phyloP scores from a whole-genome alignment of 2,797 vertebrate species.

The Sarcophilus harrisii region DNA sequence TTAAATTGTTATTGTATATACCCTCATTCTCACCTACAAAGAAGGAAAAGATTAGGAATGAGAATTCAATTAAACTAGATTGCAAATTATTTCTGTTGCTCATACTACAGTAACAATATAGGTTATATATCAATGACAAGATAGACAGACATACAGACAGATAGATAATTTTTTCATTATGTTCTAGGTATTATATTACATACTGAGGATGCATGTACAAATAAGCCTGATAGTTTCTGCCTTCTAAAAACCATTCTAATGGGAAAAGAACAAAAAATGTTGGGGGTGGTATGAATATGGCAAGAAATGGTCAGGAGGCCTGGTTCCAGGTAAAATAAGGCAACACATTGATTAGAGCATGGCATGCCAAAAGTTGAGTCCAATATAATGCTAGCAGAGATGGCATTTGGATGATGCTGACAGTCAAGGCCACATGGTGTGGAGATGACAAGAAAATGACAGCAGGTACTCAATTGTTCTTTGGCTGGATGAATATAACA shows the following conservation, averaged over 20 bases:
- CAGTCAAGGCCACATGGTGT: background rate
- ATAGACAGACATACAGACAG: background rate
- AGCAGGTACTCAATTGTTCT: background rate
- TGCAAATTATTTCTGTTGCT: background rate
- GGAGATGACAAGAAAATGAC: background rate
- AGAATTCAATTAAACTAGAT: background rate
- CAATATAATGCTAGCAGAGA: background rate
- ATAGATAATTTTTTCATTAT: background rate
- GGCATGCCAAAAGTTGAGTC: background rate
- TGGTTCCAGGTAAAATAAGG: background rate
- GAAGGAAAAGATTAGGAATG: background rate
- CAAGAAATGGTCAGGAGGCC: background rate
- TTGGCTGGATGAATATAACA: background rate
- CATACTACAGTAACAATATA: background rate
- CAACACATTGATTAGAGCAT: background rate
- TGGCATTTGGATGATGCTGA: background rate
- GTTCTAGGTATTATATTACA: background rate
- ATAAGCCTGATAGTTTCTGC: background rate
- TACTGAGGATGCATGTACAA: background rate
- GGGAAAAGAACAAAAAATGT: background rate
- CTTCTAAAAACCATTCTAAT: background rate
- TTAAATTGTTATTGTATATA: background rate
- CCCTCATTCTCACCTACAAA: background rate
- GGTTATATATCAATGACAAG: background rate
- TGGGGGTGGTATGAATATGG: background rate